These are phyloP conservation scores for Trichonephila clavipes DNA, from an alignment of 1,140 invertebrate species.

Conservation along the genomic window DNA sequence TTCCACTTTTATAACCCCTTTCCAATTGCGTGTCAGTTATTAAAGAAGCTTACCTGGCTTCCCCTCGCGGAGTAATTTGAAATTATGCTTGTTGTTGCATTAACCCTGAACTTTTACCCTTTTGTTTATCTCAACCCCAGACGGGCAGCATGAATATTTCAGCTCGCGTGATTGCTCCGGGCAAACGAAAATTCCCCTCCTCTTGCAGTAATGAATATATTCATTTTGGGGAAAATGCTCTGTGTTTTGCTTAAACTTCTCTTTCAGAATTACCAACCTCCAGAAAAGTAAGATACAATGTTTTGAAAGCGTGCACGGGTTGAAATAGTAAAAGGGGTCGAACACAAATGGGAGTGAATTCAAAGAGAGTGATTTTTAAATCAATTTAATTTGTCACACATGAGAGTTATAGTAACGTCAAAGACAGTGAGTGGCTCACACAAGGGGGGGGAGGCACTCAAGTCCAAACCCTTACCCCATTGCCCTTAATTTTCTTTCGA, in stretches of 20 bases:
- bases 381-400: no score
- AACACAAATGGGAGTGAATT: no score
- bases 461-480: no score
- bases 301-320: no score
- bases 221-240: not conserved
- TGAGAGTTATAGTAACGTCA: no score
- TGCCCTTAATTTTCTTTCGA: no score
- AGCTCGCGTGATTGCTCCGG: not conserved
- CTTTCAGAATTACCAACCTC: not conserved
- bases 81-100: conserved; percentile 7
- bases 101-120: not conserved
- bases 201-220: conserved; percentile 1
- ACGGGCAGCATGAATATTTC: not conserved
- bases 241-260: not conserved
- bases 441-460: no score
- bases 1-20: not conserved
- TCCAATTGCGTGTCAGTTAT: not conserved
- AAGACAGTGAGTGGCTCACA: no score
- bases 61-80: not conserved
- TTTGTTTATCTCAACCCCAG: conserved; percentile 1
- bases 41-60: not conserved
- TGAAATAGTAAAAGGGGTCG: no score
- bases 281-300: no score
- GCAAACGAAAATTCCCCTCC: not conserved
- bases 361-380: no score